Percentiles rank a stretch among this genome's conserved stretches.
These are phyloP conservation scores for Babylonia areolata DNA, from an alignment of 1,140 invertebrate genomes.

Conservation along the genomic window DNA sequence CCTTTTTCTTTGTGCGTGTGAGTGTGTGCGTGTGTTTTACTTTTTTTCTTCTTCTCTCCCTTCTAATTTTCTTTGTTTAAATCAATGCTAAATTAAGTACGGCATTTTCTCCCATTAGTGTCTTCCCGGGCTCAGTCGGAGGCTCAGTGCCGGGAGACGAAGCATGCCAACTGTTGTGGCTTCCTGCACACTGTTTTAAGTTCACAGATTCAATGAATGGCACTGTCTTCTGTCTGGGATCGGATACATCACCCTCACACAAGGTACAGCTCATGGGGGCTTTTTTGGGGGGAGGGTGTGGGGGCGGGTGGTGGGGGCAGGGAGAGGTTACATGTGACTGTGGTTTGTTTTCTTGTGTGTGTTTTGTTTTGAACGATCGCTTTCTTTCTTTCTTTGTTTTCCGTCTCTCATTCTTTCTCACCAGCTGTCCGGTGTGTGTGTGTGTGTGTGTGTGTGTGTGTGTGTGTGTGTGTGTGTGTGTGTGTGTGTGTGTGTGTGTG, in stretches of 20 bases:
- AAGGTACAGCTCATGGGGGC: not conserved
- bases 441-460: too few species aligned
- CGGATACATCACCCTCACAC: not conserved
- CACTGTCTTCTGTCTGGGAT: not conserved
- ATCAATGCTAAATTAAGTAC: not conserved
- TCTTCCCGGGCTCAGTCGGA: not conserved
- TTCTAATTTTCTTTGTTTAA: slow-evolving; percentile 22
- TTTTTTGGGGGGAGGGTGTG: not conserved
- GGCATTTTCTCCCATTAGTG: not conserved
- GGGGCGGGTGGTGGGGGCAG: not conserved
- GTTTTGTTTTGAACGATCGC: too few species aligned
- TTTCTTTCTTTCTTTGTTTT: too few species aligned
- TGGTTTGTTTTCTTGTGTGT: not conserved
- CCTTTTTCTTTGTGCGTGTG: too few species aligned
- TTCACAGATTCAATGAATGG: not conserved
- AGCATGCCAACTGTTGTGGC: not conserved
- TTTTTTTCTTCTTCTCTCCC: not conserved
- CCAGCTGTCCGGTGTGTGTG: too few species aligned
- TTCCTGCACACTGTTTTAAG: not conserved
- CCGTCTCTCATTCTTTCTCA: too few species aligned
- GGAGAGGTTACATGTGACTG: not conserved
- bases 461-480: too few species aligned
- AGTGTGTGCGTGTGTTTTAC: too few species aligned
- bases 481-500: too few species aligned
- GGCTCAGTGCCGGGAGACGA: not conserved